These are phyloP conservation scores for Bombus fervidus DNA, from an alignment of 1,140 invertebrate genomes.

Conservation along the genomic window DNA sequence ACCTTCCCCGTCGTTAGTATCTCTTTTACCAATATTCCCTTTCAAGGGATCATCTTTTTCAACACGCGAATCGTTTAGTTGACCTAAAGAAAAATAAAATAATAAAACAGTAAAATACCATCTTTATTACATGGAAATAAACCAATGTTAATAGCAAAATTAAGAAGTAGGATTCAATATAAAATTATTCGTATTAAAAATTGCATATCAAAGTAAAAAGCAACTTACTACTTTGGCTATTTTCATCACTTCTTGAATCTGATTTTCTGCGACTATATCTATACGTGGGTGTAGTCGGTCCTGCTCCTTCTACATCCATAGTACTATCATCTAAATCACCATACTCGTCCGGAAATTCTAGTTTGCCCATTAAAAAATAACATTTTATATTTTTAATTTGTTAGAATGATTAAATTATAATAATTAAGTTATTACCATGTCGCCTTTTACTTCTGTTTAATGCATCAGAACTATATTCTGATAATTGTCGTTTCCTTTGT, in stretches of 20 bases:
- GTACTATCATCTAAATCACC: conserved; percentile 77
- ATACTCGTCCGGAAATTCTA: conserved; percentile 74
- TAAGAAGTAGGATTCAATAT: not conserved
- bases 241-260: conserved; percentile 78
- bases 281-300: conserved; percentile 74
- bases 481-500: conserved; percentile 72
- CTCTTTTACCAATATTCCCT: conserved; percentile 76
- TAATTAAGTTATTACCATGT: conserved; percentile 67
- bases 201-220: not conserved
- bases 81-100: conserved; percentile 78
- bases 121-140: conserved; percentile 21
- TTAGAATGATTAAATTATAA: conserved; percentile 20
- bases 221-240: conserved; percentile 79
- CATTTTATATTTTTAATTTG: conserved; percentile 31
- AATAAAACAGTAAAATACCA: conserved; percentile 59
- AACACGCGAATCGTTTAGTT: conserved; percentile 78
- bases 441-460: conserved; percentile 68
- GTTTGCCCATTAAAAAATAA: conserved; percentile 63
- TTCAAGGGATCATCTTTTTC: conserved; percentile 76
- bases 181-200: conserved; percentile 18
- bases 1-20: conserved; percentile 79
- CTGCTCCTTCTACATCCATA: conserved; percentile 77
- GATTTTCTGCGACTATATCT: conserved; percentile 79
- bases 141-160: conserved; percentile 30
- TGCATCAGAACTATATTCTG: conserved; percentile 71